Base-by-base conservation (phyloP, 2,113 vertebrate genomes). In the Epinephelus fuscoguttatus region DNA sequence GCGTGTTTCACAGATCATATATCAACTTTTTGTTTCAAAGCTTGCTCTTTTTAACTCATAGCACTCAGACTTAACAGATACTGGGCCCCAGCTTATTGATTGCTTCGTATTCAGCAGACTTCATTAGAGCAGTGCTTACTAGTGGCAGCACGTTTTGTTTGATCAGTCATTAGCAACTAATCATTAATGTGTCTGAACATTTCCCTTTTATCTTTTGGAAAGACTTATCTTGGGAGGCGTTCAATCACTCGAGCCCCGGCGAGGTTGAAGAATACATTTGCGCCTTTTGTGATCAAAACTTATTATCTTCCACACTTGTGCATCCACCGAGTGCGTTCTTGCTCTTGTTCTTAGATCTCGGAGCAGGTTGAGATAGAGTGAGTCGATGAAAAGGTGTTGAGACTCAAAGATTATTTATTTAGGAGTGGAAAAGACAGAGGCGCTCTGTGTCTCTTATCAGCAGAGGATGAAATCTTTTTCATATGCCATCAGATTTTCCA, bases 161-260 rank as follows among this genome's bases (percentile, higher is more conserved):
- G 91, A 89, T 91, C 87, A 83, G 70, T 85, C 80, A 87, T 93
- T 91, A 89, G 83, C 73, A 55, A 70, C 75, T 25, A 84, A 91
- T 91, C 87, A 85, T 90, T 90, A 88, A 83, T 59, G 82, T 47
- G 66, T 87, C 82, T 81, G 85, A 84, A 87, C 85, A 85, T 89
- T 80, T 89, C 30, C 27, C 71, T 86, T 91, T 88, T 82, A 85
- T 92, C 72, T 88, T 85, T 66, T 33, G 49, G 49, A 80, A 37
- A 52, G 72, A 78, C 49, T 83, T 80, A 81, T 88, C 84, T 68
- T 45, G 45, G 49, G 70, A 88, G 77, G 6, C 77, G 15, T 66
- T 88, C 72, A n/a, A 70, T 90, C 69, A 75, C 59, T 84, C 53
- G 47, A 62, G 50, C 15, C 50, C 9, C 52, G 70, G 60, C 64